Evolutionary conservation across 2,888 invertebrate species (phyloP).

Genomic region (Gerris lacustris): DNA sequence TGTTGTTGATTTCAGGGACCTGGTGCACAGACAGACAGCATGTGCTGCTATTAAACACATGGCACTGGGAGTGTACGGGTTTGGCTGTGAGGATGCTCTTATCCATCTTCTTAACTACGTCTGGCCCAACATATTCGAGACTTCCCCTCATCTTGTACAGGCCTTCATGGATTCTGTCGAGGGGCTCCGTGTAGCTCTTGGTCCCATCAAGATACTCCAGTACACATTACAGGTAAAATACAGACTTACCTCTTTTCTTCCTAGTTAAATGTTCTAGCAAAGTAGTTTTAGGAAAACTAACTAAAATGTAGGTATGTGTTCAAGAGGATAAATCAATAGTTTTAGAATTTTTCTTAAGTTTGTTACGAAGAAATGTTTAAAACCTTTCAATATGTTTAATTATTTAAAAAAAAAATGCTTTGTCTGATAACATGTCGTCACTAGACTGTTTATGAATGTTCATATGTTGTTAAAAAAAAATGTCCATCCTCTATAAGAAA

Average conservation of each 20-base stretch:
- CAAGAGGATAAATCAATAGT: too few species aligned
- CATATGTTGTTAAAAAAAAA: too few species aligned
- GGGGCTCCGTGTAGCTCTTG: constrained; percentile 89
- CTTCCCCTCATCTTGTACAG: constrained; percentile 97
- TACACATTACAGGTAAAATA: constrained; percentile 75
- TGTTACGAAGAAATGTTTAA: too few species aligned
- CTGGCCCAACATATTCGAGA: constrained; percentile 99
- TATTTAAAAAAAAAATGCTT: too few species aligned
- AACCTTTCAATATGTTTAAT: too few species aligned
- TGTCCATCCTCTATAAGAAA: too few species aligned
- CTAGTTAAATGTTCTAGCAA: too few species aligned
- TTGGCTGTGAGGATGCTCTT: constrained; percentile 96
- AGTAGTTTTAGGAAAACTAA: too few species aligned
- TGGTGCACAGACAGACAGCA: constrained; percentile 97
- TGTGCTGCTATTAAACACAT: constrained; percentile 99
- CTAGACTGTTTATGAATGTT: too few species aligned
- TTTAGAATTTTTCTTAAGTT: too few species aligned
- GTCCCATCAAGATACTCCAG: constrained; percentile 91
- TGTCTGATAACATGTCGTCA: too few species aligned
- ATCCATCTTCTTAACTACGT: constrained; percentile 95
- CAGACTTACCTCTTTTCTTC: not conserved
- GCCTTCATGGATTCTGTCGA: constrained; percentile 99
- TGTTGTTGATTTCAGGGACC: constrained; percentile 51
- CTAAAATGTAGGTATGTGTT: too few species aligned
- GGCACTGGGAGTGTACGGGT: constrained; percentile 95